phyloP scores from a whole-genome alignment of 1,140 invertebrate species.

The Heliothis subflexa region DNA sequence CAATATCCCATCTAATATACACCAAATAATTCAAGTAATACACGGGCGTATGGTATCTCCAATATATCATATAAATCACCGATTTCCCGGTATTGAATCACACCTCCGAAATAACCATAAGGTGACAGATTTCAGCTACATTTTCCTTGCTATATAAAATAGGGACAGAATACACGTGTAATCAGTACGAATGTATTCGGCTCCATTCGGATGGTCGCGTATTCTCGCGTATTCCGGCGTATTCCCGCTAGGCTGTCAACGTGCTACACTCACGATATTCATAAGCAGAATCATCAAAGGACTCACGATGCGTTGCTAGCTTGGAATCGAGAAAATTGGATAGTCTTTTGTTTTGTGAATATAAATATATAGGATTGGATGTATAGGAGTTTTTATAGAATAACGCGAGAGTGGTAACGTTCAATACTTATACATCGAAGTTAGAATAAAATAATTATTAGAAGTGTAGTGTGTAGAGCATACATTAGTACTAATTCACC shows the following conservation, averaged over 20 bases:
- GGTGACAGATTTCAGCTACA: constrained; percentile 15
- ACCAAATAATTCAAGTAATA: too few species aligned
- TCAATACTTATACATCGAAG: too few species aligned
- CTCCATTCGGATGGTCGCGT: constrained; percentile 50
- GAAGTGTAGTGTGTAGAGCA: neutral
- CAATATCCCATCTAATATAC: too few species aligned
- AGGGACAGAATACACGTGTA: constrained; percentile 45
- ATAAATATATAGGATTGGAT: neutral
- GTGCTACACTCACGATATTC: constrained; percentile 70
- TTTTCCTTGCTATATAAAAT: constrained; percentile 28
- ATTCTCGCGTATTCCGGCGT: constrained; percentile 21
- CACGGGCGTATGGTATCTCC: too few species aligned
- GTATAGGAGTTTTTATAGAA: too few species aligned
- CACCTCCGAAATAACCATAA: constrained; percentile 11
- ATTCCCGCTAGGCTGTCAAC: constrained; percentile 62
- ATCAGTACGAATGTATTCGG: constrained; percentile 47
- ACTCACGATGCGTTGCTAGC: constrained; percentile 60
- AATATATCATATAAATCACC: constrained; percentile 4
- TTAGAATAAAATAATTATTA: neutral
- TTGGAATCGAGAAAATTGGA: constrained; percentile 15
- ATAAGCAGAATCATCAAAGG: constrained; percentile 81
- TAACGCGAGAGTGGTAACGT: too few species aligned
- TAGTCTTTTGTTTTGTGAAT: neutral
- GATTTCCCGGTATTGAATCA: neutral
- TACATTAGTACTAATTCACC: too few species aligned